These are phyloP conservation scores for Thinocorus orbignyianus DNA, from an alignment of 2,113 vertebrate species.

Conservation along the genomic window DNA sequence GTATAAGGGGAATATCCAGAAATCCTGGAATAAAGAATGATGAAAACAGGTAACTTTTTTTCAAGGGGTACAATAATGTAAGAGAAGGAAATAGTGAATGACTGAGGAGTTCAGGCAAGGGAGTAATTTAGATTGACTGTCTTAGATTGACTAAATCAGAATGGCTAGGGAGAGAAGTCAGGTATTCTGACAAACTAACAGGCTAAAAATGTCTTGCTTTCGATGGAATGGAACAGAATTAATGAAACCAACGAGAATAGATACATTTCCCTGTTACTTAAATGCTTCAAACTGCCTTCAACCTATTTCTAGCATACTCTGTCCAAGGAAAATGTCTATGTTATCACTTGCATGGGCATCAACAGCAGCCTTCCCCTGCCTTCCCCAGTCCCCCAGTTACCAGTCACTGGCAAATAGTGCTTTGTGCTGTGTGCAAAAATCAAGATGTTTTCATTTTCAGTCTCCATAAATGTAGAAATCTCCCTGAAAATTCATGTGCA, in stretches of 20 bases:
- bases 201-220: neutral
- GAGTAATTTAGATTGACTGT: neutral
- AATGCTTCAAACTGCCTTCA: neutral
- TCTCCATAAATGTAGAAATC: neutral
- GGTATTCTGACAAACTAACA: neutral
- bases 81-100: neutral
- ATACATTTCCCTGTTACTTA: neutral
- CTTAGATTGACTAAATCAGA: neutral
- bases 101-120: neutral
- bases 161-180: neutral
- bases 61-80: neutral
- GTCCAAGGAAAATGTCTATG: neutral
- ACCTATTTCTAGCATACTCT: neutral
- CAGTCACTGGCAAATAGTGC: neutral
- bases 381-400: neutral
- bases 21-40: neutral
- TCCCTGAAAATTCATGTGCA: neutral
- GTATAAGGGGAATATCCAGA: neutral
- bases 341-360: rapidly evolving
- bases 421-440: neutral
- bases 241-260: neutral
- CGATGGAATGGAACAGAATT: neutral
- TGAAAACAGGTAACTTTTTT: neutral
- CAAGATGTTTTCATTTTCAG: neutral
- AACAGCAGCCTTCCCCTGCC: neutral